Conservation (phyloP, 2,888 invertebrate genomes). For the Acronicta aceris region DNA sequence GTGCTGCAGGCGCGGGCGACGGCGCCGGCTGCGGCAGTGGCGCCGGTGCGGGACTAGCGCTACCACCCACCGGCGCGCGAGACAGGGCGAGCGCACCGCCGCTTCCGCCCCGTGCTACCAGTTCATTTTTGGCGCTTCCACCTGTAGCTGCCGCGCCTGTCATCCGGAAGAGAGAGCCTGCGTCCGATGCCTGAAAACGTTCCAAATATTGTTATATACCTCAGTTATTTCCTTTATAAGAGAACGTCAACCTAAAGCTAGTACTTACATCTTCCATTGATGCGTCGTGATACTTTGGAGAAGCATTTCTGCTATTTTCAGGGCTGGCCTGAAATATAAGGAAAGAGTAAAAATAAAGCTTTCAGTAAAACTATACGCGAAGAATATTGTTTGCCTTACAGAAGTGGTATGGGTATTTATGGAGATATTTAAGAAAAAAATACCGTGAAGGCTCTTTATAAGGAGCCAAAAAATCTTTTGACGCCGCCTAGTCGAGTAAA, state of each 20-base stretch:
- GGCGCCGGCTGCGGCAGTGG: slow-evolving; percentile 92
- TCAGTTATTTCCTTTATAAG: background rate
- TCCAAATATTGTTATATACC: background rate
- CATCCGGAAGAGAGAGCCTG: slow-evolving; percentile 84
- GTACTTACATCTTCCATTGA: slow-evolving; percentile 86
- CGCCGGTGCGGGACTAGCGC: slow-evolving; percentile 90
- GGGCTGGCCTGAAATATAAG: slow-evolving; percentile 87
- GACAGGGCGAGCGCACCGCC: slow-evolving; percentile 90
- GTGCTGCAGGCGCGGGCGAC: slow-evolving; percentile 92
- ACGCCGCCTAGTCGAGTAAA: too few species aligned
- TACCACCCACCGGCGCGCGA: slow-evolving; percentile 90
- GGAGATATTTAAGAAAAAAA: too few species aligned
- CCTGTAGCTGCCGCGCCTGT: slow-evolving; percentile 89
- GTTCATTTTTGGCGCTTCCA: slow-evolving; percentile 90
- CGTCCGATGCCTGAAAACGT: slow-evolving; percentile 80
- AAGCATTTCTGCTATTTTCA: slow-evolving; percentile 86
- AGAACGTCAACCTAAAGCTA: background rate
- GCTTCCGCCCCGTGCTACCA: slow-evolving; percentile 91
- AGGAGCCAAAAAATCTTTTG: too few species aligned
- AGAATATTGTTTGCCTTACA: too few species aligned
- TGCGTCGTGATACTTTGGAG: slow-evolving; percentile 85
- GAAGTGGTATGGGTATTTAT: too few species aligned
- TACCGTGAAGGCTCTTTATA: too few species aligned
- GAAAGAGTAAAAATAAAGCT: slow-evolving; percentile 47
- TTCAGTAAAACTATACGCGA: background rate